Evolutionary conservation across 2,888 invertebrate species (phyloP).

Genomic region (Gymnocheta viridis): DNA sequence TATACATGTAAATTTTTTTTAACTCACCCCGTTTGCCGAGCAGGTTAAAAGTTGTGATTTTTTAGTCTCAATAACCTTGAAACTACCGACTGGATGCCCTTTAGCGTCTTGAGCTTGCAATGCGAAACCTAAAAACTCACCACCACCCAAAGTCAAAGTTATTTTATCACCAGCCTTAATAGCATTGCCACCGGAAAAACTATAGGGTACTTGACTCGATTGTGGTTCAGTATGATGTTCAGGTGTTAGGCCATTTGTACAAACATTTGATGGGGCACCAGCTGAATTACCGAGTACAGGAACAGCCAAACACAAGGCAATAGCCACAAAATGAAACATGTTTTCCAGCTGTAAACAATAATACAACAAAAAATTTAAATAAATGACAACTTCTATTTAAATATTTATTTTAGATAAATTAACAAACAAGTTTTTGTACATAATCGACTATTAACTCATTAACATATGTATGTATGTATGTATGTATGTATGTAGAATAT

Average conservation of each 20-base stretch:
- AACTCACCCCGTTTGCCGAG: slow-evolving; percentile 74
- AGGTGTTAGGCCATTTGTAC: slow-evolving; percentile 86
- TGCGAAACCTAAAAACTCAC: slow-evolving; percentile 85
- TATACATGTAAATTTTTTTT: not conserved
- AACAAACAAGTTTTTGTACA: slow-evolving; percentile 11
- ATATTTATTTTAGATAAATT: slow-evolving; percentile 23
- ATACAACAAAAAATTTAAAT: slow-evolving; percentile 27
- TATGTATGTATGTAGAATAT: not conserved
- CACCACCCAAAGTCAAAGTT: slow-evolving; percentile 82
- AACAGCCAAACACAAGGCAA: slow-evolving; percentile 75
- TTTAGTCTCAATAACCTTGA: slow-evolving; percentile 83
- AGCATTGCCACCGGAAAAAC: slow-evolving; percentile 81
- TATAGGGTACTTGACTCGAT: slow-evolving; percentile 84
- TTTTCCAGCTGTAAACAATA: slow-evolving; percentile 35
- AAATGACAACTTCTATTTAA: not conserved
- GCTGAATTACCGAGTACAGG: slow-evolving; percentile 83
- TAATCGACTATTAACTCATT: not conserved
- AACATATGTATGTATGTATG: not conserved
- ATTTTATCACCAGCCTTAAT: slow-evolving; percentile 81
- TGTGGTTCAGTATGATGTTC: slow-evolving; percentile 86
- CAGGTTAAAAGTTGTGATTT: slow-evolving; percentile 80
- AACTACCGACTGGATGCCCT: slow-evolving; percentile 85
- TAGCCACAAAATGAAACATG: slow-evolving; percentile 77
- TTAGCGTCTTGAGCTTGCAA: slow-evolving; percentile 85
- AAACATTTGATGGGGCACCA: slow-evolving; percentile 86